Evolutionary conservation across 2,888 invertebrate species (phyloP), one percentile per base, ranked within the genome.

Genomic region (Ceraclea dissimilis): DNA sequence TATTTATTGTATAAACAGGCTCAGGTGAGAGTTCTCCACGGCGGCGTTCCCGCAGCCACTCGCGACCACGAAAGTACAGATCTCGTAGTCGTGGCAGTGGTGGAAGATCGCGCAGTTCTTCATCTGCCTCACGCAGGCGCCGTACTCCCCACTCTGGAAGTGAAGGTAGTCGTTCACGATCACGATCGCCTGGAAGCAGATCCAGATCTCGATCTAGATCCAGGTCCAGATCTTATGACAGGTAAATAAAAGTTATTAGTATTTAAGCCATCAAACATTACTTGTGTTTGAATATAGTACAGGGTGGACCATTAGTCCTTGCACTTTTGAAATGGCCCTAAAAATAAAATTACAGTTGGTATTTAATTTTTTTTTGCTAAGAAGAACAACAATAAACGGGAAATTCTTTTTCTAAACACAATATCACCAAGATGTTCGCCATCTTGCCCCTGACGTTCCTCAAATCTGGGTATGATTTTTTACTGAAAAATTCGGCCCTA

Each of bases 41-140:
- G 43, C 73, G 74, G 4, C 67, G 73, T 21, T 79, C 80, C 1
- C 75, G 74, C 47, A 78, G 78, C 59, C 72, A 75, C 10, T 85
- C 85, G 0, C 81, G 84, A 2, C 82, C 82, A 0, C 81, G 84
- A 63, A 82, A 84, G 63, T 84, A 84, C 66, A 79, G 84, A 1
- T 82, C 85, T 2, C 79, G 84, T 13, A 83, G 84, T 2, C 77
- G 80, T 8, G 76, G 77, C 2, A 77, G 80, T 8, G 76, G 77
- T 2, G 76, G 80, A 6, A 75, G 76, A 8, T 73, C 71, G 60
- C 73, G 69, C 58, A 73, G 74, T 64, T 75, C 69, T 16, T 78
- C 78, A 55, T 68, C 63, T 21, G 69, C 70, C 13, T 71, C 76
- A 2, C 57, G 49, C 2, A 53, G 61, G n/a, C 51, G 59, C 13